These are phyloP conservation scores for Strigamia maritima DNA, from an alignment of 2,888 invertebrate species.

Conservation along the genomic window DNA sequence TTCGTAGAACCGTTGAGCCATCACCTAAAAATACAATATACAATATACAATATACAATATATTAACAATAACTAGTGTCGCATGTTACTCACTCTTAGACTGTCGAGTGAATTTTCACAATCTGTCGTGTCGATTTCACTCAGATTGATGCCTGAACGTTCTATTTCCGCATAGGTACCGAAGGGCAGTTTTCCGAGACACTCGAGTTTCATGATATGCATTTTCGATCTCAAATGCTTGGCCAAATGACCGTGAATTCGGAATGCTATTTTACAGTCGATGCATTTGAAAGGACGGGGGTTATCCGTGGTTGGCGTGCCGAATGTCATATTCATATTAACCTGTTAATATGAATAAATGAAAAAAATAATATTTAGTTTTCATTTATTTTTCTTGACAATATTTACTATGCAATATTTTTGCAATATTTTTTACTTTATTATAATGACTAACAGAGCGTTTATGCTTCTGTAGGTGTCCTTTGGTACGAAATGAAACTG, in stretches of 20 bases:
- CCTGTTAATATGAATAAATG: slow-evolving; percentile 48
- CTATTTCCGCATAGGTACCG: slow-evolving; percentile 91
- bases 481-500: slow-evolving; percentile 82
- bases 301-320: slow-evolving; percentile 76
- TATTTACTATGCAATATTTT: too few species aligned
- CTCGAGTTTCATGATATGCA: slow-evolving; percentile 91
- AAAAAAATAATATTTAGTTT: too few species aligned
- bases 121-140: slow-evolving; percentile 95
- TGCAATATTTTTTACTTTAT: slow-evolving; percentile 67
- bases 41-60: too few species aligned
- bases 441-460: slow-evolving; percentile 84
- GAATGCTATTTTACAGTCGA: slow-evolving; percentile 93
- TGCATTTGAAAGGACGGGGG: slow-evolving; percentile 93
- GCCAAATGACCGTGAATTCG: slow-evolving; percentile 91
- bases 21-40: slow-evolving; percentile 43
- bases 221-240: slow-evolving; percentile 92
- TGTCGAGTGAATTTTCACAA: slow-evolving; percentile 89
- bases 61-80: background rate
- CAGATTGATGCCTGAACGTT: slow-evolving; percentile 80
- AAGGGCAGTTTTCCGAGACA: slow-evolving; percentile 76
- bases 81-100: slow-evolving; percentile 63
- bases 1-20: slow-evolving; percentile 48
- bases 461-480: slow-evolving; percentile 92
- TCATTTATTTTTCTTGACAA: too few species aligned
- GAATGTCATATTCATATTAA: slow-evolving; percentile 78